Evolutionary conservation across 2,888 invertebrate genomes (phyloP).

Genomic region (Sepioteuthis lessoniana): DNA sequence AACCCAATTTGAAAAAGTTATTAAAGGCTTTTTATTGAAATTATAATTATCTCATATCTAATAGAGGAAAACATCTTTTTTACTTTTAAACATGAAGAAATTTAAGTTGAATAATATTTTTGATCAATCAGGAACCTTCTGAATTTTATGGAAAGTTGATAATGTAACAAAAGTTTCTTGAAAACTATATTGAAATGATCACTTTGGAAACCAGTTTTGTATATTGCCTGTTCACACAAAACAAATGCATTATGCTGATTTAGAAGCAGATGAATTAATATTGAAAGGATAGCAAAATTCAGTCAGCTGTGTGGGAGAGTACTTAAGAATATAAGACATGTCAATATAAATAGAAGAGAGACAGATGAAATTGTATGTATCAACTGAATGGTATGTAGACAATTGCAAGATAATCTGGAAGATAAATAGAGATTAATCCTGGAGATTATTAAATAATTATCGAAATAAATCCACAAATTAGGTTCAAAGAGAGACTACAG

Average conservation of each 20-base stretch:
- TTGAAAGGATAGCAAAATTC: not conserved
- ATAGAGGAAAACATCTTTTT: no score
- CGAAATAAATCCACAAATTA: not conserved
- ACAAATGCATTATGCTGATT: not conserved
- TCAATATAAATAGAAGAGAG: not conserved
- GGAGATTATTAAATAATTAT: not conserved
- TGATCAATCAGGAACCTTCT: no score
- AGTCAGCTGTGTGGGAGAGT: not conserved
- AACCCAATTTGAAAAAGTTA: no score
- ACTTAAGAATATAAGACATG: not conserved
- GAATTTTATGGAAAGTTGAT: no score
- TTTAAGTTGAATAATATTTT: no score
- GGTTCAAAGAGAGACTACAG: not conserved
- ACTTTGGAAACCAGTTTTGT: not conserved
- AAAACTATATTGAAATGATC: not conserved
- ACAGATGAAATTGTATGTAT: not conserved
- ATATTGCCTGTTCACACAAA: not conserved
- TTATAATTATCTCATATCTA: no score
- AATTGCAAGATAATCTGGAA: constrained; percentile 9
- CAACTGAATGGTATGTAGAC: not conserved
- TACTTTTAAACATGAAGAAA: no score
- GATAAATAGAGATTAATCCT: not conserved
- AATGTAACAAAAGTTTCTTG: not conserved
- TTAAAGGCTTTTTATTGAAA: no score
- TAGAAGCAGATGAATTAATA: not conserved